Base-by-base conservation (phyloP, 2,888 invertebrate genomes). In the Cremastobaeus sp. region DNA sequence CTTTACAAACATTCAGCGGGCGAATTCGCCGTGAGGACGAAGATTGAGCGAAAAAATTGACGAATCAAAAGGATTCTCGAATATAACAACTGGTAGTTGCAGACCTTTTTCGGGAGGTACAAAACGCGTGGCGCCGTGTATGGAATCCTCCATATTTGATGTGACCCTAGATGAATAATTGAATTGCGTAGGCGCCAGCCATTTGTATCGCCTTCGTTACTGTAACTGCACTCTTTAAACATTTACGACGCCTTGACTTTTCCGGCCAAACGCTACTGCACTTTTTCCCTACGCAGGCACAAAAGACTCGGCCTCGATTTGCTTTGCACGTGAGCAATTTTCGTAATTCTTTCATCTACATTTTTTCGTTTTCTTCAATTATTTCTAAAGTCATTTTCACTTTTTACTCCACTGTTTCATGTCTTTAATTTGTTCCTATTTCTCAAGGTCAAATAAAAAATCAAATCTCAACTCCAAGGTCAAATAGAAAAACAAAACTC, bases 181-280 rank as follows among this genome's bases (percentile, higher is more conserved):
- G 81, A 85, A 78, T 74, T 57, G 45, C 76, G 30, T 76, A 82
- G 82, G 82, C 82, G 82, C 81, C 82, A 83, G 85, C 82, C 83
- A 84, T 85, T 85, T 84, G 85, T 85, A 85, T 80, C 83, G 82
- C 80, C 78, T 83, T 81, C 82, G 82, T 82, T 82, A 83, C 85
- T 84, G 82, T 81, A 81, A 85, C 85, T 82, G 83, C 78, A 73
- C 12, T 6, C 32, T 30, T 84, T 81, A 85, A 85, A 85, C 74
- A 85, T 85, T 85, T 80, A 85, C 64, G 54, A 64, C 74, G 47
- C 35, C 76, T 70, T 72, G 73, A 75, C 73, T 77, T 69, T 69
- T 75, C 64, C 55, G 60, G 45, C 47, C 60, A 21, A 45, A 59
- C 41, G 66, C 28, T 30, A 60, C 50, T 68, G 54, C 64, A 68